phyloP scores from a whole-genome alignment of 1,140 invertebrate species.

The Drosophila orosa region DNA sequence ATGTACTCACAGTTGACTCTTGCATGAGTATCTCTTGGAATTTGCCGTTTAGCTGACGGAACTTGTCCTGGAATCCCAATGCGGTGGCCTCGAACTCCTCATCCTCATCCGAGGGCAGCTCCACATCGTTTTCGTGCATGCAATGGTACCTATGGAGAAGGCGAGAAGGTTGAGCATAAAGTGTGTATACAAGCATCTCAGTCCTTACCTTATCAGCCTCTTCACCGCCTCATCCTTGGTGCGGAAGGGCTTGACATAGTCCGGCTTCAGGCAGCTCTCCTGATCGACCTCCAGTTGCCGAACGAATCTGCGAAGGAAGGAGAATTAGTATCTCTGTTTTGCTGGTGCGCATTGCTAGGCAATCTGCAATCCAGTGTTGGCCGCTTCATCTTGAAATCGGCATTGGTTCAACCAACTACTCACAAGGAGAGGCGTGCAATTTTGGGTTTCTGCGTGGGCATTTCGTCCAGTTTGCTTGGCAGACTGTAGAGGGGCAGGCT shows the following conservation, averaged over 20 bases:
- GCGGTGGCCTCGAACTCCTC: conserved; percentile 92
- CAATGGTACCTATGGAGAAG: conserved; percentile 89
- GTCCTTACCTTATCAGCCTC: conserved; percentile 87
- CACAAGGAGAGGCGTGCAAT: conserved; percentile 84
- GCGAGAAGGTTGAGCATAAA: neutral
- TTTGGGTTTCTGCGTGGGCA: conserved; percentile 80
- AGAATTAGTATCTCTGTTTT: conserved; percentile 29
- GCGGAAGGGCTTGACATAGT: conserved; percentile 90
- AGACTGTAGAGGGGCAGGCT: conserved; percentile 38
- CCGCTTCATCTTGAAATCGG: conserved; percentile 65
- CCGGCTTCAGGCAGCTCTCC: conserved; percentile 90
- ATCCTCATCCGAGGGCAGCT: conserved; percentile 89
- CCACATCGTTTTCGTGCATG: conserved; percentile 88
- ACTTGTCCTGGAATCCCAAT: conserved; percentile 90
- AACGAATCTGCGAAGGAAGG: conserved; percentile 86
- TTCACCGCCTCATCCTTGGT: conserved; percentile 91
- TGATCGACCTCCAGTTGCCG: conserved; percentile 92
- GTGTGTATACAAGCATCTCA: too few relatives aligned
- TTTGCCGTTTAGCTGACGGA: conserved; percentile 90
- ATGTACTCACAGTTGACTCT: conserved; percentile 91
- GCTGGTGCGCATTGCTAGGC: neutral
- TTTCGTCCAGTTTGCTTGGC: conserved; percentile 66
- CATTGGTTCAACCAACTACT: conserved; percentile 84
- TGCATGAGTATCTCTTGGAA: conserved; percentile 92
- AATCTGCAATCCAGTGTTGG: conserved; percentile 54